phyloP scores from a whole-genome alignment of 92 coral and sea anemone species.

The Pocillopora meandrina region DNA sequence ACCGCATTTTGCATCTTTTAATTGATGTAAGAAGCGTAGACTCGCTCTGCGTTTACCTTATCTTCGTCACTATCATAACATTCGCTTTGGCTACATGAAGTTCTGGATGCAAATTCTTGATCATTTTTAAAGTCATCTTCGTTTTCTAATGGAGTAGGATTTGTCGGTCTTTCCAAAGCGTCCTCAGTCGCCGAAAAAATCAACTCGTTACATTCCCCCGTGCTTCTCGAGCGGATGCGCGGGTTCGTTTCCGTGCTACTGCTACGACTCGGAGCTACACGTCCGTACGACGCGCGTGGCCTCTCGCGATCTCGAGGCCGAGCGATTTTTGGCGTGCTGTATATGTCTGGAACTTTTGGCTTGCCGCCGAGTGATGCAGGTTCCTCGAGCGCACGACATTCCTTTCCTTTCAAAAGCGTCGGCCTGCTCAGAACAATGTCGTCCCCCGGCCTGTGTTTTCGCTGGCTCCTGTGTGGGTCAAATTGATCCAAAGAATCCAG shows the following conservation, averaged over 20 bases:
- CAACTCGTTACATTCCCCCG: not conserved
- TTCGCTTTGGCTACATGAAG: conserved; percentile 19
- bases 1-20: not conserved
- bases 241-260: not conserved
- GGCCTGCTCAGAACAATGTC: conserved; percentile 73
- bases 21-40: conserved; percentile 17
- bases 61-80: conserved; percentile 46
- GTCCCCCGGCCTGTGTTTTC: conserved; percentile 42
- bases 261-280: conserved; percentile 37
- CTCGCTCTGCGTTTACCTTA: not conserved
- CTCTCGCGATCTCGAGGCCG: conserved; percentile 77
- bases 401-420: conserved; percentile 69
- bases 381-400: conserved; percentile 51
- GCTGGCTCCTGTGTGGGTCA: conserved; percentile 55
- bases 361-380: conserved; percentile 55
- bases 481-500: conserved; percentile 57
- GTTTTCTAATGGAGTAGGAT: conserved; percentile 32
- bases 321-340: conserved; percentile 77
- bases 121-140: not conserved
- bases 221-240: not conserved
- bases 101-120: conserved; percentile 14
- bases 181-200: conserved; percentile 6
- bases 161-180: conserved; percentile 34
- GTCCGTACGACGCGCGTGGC: conserved; percentile 80
- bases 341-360: conserved; percentile 76